A percentile compares a stretch with the other conserved stretches of the same genome.
Conservation (phyloP, 2,888 invertebrate genomes). For the Arctia plantaginis region DNA sequence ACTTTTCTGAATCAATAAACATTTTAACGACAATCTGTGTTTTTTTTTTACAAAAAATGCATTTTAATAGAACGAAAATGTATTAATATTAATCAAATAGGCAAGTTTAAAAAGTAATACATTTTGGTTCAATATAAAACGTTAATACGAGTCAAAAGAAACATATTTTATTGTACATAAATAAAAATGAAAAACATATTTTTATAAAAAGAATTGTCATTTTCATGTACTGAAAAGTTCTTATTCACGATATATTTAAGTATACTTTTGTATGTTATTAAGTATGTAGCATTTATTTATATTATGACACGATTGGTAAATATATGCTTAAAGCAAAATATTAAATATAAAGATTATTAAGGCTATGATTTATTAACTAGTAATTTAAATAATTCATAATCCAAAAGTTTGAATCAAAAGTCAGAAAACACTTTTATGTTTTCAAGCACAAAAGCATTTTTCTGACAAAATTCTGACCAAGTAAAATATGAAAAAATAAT, state of each 20-base stretch:
- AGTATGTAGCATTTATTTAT: not conserved
- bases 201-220: not conserved
- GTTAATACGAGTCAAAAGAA: not conserved
- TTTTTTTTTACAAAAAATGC: not conserved
- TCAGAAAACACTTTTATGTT: conserved; percentile 2
- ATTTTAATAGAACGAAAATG: not conserved
- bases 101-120: not conserved
- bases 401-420: not conserved
- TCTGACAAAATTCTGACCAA: not conserved
- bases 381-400: not conserved
- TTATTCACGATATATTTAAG: not conserved
- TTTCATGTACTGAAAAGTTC: not conserved
- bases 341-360: not conserved
- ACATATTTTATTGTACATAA: not conserved
- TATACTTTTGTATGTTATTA: not conserved
- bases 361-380: not conserved
- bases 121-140: not conserved
- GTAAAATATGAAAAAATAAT: not conserved
- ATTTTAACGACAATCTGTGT: not conserved
- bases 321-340: not conserved
- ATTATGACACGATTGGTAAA: not conserved
- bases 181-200: not conserved
- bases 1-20: not conserved
- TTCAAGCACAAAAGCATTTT: not conserved
- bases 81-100: not conserved